Base-by-base conservation (phyloP, 2,888 invertebrate species). In the Coelinius sp. region DNA sequence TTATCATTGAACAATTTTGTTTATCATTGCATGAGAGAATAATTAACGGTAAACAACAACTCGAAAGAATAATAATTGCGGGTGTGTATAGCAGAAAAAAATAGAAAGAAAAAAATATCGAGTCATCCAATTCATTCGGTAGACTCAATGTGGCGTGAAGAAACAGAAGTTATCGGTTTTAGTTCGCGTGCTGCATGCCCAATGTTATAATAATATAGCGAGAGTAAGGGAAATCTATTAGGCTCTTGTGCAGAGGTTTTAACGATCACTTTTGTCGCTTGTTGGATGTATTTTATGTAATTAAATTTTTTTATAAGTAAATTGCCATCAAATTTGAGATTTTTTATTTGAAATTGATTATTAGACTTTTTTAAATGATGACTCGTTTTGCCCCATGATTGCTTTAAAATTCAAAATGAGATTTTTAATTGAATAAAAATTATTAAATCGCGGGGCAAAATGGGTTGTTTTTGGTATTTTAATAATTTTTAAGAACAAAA, bases 181-280 rank as follows among this genome's bases (percentile, higher is more conserved):
- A 59, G 73, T 77, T 83, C 78, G 82, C 83, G 83, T 82, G 83
- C 78, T 76, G 81, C 82, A 80, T 81, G 79, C 79, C 76, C 79
- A 80, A 81, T 80, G 79, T 82, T 82, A 83, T 83, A 83, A 83
- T 83, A 82, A 84, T 79, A 56, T 31, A 38, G 27, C 22, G 25
- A 44, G 80, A 78, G 79, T 80, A 79, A 8, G 35, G 24, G 20
- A 14, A 59, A 59, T 31, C 31, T 35, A 59, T 59, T 56, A 31
- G 25, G 56, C 56, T 63, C 69, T 64, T 69, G 63, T 31, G 64
- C 64, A 49, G 31, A 65, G 68, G 68, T 63, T 76, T 76, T 76
- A 76, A 75, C 73, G 73, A 76, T 76, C 69, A 67, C 64, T 22
- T 64, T 64, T 31, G 53, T 6, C 17, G 62, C 62, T 49, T 63